Conservation (phyloP, 2,888 invertebrate genomes). For the Heliconius cydno region DNA sequence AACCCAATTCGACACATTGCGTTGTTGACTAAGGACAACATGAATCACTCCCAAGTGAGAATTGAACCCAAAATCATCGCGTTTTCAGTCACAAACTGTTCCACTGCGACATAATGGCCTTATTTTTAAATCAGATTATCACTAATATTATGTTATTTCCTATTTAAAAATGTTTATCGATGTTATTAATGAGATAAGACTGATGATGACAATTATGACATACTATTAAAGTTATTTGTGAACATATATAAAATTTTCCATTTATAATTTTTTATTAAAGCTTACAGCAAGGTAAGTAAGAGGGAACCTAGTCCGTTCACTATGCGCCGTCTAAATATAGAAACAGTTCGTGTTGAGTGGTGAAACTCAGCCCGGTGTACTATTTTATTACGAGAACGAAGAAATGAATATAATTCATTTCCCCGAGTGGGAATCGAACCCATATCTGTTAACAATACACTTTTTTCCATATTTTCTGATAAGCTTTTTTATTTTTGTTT, state of each 20-base stretch:
- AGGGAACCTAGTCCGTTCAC: not conserved
- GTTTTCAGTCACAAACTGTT: not conserved
- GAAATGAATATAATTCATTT: no score
- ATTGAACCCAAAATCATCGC: not conserved
- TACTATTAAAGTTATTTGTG: not conserved
- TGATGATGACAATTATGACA: not conserved
- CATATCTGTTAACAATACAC: no score
- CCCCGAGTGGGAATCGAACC: no score
- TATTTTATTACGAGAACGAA: no score
- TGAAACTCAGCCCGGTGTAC: no score
- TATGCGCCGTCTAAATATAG: not conserved
- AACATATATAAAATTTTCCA: not conserved
- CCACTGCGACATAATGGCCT: not conserved
- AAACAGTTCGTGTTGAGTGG: not conserved
- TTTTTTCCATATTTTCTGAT: not conserved
- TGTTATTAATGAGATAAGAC: conserved; percentile 1
- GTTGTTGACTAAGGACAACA: not conserved
- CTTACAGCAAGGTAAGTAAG: not conserved
- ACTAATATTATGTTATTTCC: not conserved
- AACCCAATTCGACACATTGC: not conserved
- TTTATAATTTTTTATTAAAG: not conserved
- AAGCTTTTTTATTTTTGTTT: no score
- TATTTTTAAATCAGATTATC: not conserved
- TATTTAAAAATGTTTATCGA: not conserved
- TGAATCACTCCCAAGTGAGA: not conserved